Evolutionary conservation across 2,113 vertebrate genomes (phyloP).

Genomic region (Pelecanoides urinatrix): DNA sequence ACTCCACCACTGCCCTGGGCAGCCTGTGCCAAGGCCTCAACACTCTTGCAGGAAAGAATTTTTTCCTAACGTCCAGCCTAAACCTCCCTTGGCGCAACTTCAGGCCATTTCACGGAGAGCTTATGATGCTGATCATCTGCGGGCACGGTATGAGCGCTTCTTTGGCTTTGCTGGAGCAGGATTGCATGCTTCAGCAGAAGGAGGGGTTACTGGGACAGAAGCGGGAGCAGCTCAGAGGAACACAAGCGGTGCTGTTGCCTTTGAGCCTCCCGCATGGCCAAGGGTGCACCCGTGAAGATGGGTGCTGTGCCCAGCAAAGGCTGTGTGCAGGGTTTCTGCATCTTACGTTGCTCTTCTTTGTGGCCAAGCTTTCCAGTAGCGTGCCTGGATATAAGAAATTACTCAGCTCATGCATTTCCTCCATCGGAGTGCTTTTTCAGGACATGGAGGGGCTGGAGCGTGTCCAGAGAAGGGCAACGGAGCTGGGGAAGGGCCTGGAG

Average conservation of each 20-base stretch:
- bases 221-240: not conserved
- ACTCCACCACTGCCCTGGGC: too few species aligned
- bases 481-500: too few species aligned
- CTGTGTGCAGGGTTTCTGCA: not conserved
- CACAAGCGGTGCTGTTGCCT: not conserved
- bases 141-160: rapidly evolving
- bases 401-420: not conserved
- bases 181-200: not conserved
- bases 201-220: not conserved
- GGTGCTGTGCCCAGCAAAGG: not conserved
- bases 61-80: too few species aligned
- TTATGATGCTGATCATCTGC: not conserved
- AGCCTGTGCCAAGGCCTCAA: too few species aligned
- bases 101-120: rapidly evolving
- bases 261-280: not conserved
- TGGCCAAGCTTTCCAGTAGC: not conserved
- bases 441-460: too few species aligned
- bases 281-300: not conserved
- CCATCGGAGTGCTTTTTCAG: not conserved
- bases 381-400: not conserved
- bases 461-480: too few species aligned
- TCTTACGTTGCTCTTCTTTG: not conserved
- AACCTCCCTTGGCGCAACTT: too few species aligned
- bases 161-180: not conserved
- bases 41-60: too few species aligned